Evolutionary conservation across 2,113 vertebrate species (phyloP), one percentile per base, ranked within the genome.

Genomic region (Delphinus delphis): DNA sequence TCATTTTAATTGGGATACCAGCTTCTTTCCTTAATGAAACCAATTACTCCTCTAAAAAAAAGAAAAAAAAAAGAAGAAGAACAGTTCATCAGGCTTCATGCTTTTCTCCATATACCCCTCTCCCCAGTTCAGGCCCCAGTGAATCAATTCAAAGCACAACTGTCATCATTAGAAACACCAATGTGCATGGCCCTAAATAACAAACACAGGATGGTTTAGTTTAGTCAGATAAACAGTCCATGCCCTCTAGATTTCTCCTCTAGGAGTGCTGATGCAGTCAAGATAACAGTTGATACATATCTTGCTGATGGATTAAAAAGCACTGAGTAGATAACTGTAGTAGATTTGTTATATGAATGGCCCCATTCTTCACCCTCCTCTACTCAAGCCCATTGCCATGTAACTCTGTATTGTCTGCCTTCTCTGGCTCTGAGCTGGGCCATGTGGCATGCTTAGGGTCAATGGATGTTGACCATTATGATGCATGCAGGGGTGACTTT

Each of bases 1-100:
- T 20, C 58, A 92, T 96, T 98, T 94, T 86, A 97, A 96, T 96
- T 97, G 67, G 86, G 36, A 91, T 62, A 63, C 15, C 23, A 83
- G 18, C 18, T 96, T 90, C 41, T 68, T 92, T 95, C 28, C n/a
- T 92, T 95, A 87, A 90, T 74, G 71, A 41, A 88, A 88, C 60
- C 41, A 97, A 97, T 90, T 89, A 93, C 50, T 25, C 84, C 23
- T 84, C 36, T 3, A n/a, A 33, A 62, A 36, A 76, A 50, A 28
- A 0, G 79, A 3, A 55, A 79, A 55, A 79, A 55, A 79, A 55
- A 8, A 79, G 62, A 33, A 12, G 26, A 71, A 71, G 4, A 83
- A 15, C 7, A 90, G 8, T 68, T 88, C 11, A 90, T 58, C 20
- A 68, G 47, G 5, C 10, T 21, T 87, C 58, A 62, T 15, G 17